These are phyloP conservation scores for Falco punctatus DNA, from an alignment of 2,113 vertebrate species.

Conservation along the genomic window DNA sequence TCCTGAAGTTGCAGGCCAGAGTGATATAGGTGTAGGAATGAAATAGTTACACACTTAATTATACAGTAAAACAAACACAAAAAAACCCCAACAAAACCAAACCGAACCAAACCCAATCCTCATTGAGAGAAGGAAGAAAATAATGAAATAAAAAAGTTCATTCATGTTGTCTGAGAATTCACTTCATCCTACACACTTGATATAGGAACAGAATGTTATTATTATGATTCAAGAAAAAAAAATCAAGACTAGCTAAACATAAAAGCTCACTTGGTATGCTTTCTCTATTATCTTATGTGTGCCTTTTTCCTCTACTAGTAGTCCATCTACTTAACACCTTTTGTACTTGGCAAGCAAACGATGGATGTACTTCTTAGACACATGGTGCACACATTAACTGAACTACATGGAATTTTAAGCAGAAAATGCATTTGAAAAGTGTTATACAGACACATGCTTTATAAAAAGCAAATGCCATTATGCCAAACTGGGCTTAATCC, in stretches of 20 bases:
- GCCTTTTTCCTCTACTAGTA: neutral
- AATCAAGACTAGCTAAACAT: neutral
- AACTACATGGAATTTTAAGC: slow-evolving; percentile 46
- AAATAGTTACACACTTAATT: neutral
- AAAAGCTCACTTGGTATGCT: neutral
- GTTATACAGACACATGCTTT: neutral
- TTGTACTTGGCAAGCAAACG: slow-evolving; percentile 7
- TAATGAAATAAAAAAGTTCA: neutral
- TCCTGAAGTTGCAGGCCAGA: neutral
- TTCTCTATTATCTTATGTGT: neutral
- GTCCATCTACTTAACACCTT: slow-evolving; percentile 27
- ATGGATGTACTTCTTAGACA: neutral
- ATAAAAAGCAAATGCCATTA: slow-evolving; percentile 30
- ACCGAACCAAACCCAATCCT: neutral
- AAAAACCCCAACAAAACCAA: neutral
- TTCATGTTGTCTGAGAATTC: neutral
- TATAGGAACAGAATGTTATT: neutral
- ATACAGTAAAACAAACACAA: neutral
- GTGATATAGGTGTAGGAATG: neutral
- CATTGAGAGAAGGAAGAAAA: neutral
- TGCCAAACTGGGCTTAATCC: neutral
- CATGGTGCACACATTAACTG: slow-evolving; percentile 20
- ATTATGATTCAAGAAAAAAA: neutral
- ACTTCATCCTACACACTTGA: neutral
- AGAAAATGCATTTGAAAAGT: slow-evolving; percentile 16